Conservation (phyloP, 1,140 invertebrate genomes). For the Eumaeus atala region DNA sequence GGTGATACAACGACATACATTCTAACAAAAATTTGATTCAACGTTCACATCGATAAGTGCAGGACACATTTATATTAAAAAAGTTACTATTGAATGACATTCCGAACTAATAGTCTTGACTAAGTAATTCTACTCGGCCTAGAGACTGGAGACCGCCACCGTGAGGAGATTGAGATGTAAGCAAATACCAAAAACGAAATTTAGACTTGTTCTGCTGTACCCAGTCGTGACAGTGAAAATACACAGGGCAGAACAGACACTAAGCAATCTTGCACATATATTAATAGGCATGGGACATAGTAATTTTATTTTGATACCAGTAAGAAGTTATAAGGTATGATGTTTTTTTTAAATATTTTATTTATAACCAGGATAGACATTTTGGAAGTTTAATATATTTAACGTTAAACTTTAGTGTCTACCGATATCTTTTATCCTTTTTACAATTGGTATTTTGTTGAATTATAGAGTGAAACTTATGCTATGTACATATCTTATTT, state of each 20-base stretch:
- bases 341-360: no score
- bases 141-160: conserved; percentile 51
- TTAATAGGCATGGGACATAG: no score
- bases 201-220: conserved; percentile 70
- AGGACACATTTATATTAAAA: conserved; percentile 66
- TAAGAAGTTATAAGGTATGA: no score
- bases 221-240: conserved; percentile 39
- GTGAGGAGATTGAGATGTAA: conserved; percentile 60
- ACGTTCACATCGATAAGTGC: conserved; percentile 71
- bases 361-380: no score
- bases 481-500: no score
- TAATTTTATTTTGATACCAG: no score
- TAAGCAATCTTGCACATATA: conserved; percentile 46
- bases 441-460: no score
- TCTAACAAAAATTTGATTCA: conserved; percentile 65
- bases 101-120: conserved; percentile 62
- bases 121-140: conserved; percentile 61
- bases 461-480: no score
- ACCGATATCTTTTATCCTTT: no score
- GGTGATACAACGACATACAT: conserved; percentile 71
- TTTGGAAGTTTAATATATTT: no score
- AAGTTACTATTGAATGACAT: conserved; percentile 68
- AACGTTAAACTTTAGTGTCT: no score
- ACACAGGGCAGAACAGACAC: conserved; percentile 53
- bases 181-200: conserved; percentile 74